These are phyloP conservation scores for Paraplagusia blochii DNA, from an alignment of 2,113 vertebrate genomes.

Conservation along the genomic window DNA sequence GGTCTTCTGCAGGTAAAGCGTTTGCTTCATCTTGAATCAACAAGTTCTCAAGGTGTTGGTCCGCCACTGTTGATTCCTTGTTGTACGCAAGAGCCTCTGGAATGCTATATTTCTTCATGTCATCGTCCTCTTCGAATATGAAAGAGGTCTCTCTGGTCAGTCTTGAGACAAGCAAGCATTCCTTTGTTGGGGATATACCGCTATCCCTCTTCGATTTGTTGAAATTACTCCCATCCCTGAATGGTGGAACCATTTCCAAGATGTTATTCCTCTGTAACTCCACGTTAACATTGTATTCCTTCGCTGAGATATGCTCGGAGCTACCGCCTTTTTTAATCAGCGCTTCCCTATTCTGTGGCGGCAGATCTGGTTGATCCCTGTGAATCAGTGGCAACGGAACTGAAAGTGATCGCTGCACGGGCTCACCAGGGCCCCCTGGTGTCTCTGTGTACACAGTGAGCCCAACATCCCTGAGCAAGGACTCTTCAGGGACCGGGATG, in stretches of 20 bases:
- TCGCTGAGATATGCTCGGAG: conserved; percentile 53
- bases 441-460: conserved; percentile 76
- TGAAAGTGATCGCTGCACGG: conserved; percentile 57
- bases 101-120: conserved; percentile 29
- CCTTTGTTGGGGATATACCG: conserved; percentile 38
- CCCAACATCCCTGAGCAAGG: conserved; percentile 72
- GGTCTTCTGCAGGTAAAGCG: conserved; percentile 59
- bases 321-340: conserved; percentile 28
- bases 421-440: conserved; percentile 55
- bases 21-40: conserved; percentile 72
- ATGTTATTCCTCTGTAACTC: conserved; percentile 28
- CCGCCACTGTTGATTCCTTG: conserved; percentile 70
- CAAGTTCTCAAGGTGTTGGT: conserved; percentile 73
- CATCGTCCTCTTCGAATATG: conserved; percentile 23
- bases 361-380: conserved; percentile 50
- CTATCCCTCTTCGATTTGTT: conserved; percentile 46
- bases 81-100: conserved; percentile 57
- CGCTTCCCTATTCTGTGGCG: conserved; percentile 36
- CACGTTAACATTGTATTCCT: conserved; percentile 23
- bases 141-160: conserved; percentile 34
- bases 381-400: conserved; percentile 62
- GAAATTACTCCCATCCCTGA: conserved; percentile 37
- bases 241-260: conserved; percentile 24
- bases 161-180: conserved; percentile 33
- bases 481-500: conserved; percentile 76